These are phyloP conservation scores for Cacatua alba DNA, from an alignment of 2,113 vertebrate genomes.

Conservation along the genomic window DNA sequence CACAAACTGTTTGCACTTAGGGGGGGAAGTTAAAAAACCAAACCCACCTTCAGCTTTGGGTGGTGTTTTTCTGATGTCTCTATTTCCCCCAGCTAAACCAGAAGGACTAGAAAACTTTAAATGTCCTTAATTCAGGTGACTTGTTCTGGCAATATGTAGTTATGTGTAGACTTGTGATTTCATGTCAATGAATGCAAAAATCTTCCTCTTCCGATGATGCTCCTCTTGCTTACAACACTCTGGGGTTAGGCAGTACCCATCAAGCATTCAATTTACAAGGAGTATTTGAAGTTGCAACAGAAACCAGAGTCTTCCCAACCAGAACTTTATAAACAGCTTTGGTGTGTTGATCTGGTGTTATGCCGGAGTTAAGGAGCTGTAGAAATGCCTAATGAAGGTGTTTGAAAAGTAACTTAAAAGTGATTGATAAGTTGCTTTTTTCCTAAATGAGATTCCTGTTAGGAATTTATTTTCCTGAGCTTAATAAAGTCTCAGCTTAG, in stretches of 20 bases:
- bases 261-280: not conserved
- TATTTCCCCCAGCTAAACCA: not conserved
- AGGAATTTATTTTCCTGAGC: not conserved
- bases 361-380: not conserved
- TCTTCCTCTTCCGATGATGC: not conserved
- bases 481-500: not conserved
- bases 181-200: not conserved
- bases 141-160: not conserved
- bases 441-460: not conserved
- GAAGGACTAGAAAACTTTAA: not conserved
- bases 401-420: not conserved
- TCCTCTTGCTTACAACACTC: not conserved
- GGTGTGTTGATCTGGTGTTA: not conserved
- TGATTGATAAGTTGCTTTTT: not conserved
- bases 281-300: not conserved
- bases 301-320: not conserved
- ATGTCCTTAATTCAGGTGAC: not conserved
- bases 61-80: not conserved
- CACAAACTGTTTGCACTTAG: not conserved
- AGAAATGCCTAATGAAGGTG: not conserved
- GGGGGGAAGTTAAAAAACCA: not conserved
- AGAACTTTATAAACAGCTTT: not conserved
- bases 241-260: not conserved
- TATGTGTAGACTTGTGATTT: not conserved
- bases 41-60: not conserved